Base-by-base conservation (phyloP, 1,140 invertebrate genomes). In the Neodiprion pinetum region DNA sequence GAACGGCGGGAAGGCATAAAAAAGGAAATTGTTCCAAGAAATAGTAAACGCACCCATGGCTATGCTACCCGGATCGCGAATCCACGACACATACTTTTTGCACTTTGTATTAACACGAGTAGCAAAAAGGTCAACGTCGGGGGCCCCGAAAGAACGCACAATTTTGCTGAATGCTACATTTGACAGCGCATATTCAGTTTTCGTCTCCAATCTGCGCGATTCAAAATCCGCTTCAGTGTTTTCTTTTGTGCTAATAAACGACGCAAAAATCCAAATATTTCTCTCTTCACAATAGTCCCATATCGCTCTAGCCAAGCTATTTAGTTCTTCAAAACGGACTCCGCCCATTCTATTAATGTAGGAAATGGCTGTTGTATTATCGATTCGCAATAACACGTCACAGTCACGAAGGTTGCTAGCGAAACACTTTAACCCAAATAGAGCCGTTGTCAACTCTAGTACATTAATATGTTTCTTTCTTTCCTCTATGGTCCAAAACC, bases 31-130 rank as follows among this genome's bases (percentile, higher is more conserved):
- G 3, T 69, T 73, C 80, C 83, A 84, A 11, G 53, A 68, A 4
- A 83, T 66, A 1, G 80, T 83, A 74, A 83, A 83, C 1, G 81
- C 80, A 76, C 83, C 81, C 40, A 81, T 68, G n/a, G 65, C 61
- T 61, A 61, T 47, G 0, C 74, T 61, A 21, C 77, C 77, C 12
- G 81, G 81, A 53, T 83, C 79, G 21, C 48, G 48, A 23, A 75
- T 48, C 77, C 82, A 79, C 9, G 80, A 82, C 23, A 77, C 66
- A 75, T 74, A 84, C 66, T 48, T 48, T 67, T 71, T 47, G 67
- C 80, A 80, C 76, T 83, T 84, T 9, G 49, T 70, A 72, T 84
- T 84, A n/a, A 71, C 14, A 68, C 76, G 73, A 28, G 72, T 77
- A 12, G 81, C 80, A 76, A 83, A 82, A 23, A 80, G 14, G 70